A percentile compares a stretch with the other conserved stretches of the same genome.
Conservation (phyloP, 2,888 invertebrate species). For the Netelia fuscicornis region DNA sequence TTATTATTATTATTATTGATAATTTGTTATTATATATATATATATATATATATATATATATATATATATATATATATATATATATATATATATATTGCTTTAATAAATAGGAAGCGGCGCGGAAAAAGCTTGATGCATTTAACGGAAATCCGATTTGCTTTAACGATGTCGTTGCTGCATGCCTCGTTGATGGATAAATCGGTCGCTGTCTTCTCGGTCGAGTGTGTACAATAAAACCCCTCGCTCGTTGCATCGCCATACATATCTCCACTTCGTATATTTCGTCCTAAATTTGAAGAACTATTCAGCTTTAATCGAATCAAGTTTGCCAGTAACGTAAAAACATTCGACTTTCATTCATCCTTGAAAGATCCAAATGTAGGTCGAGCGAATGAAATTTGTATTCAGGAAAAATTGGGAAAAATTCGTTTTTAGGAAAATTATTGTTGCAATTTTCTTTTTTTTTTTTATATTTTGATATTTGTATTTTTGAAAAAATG, state of each 20-base stretch:
- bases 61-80: background rate
- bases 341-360: no score
- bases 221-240: background rate
- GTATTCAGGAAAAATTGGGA: no score
- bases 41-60: background rate
- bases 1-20: no score
- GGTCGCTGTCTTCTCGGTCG: constrained; percentile 33
- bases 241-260: background rate
- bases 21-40: background rate
- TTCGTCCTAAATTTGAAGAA: background rate
- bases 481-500: no score
- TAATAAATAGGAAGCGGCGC: constrained; percentile 44
- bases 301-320: no score
- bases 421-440: no score
- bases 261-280: background rate
- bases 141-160: constrained; percentile 65
- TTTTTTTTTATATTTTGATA: no score
- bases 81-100: background rate
- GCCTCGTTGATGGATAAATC: constrained; percentile 36
- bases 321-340: no score
- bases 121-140: constrained; percentile 57
- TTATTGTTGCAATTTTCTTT: no score
- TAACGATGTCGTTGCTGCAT: constrained; percentile 51
- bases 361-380: no score
- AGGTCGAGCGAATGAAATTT: no score